Percentiles rank a stretch among this genome's conserved stretches.
Evolutionary conservation across 2,888 invertebrate genomes (phyloP).

Genomic region (Patella pellucida): DNA sequence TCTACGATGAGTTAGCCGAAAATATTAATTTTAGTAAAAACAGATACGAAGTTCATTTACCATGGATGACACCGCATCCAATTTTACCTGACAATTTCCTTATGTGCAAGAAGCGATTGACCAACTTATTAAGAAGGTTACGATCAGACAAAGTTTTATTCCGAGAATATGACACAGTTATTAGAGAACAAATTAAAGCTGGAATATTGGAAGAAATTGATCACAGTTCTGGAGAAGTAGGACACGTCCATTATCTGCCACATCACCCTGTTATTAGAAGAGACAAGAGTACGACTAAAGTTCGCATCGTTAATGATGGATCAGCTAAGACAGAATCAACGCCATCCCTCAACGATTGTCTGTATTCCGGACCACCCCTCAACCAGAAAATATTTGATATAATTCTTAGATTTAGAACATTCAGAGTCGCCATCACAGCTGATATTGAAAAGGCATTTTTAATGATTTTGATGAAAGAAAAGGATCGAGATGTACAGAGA

Average conservation of each 20-base stretch:
- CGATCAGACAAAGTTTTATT: not conserved
- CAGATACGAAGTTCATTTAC: not conserved
- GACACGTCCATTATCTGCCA: not conserved
- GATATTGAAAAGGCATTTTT: not conserved
- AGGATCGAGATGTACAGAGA: not conserved
- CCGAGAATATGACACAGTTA: not conserved
- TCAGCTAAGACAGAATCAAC: not conserved
- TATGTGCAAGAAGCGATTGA: not conserved
- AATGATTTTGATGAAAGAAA: not conserved
- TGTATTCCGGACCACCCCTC: not conserved
- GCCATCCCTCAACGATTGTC: not conserved
- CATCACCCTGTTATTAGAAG: no score
- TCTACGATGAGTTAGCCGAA: not conserved
- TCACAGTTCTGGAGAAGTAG: not conserved
- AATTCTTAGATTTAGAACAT: not conserved
- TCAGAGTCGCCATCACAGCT: not conserved
- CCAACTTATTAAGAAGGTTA: not conserved
- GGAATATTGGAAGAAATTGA: not conserved
- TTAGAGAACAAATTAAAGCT: not conserved
- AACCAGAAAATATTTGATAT: not conserved
- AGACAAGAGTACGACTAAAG: no score
- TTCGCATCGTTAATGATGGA: no score
- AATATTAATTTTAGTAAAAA: not conserved
- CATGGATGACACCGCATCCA: not conserved
- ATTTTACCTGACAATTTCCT: conserved; percentile 1